phyloP scores from a whole-genome alignment of 2,113 vertebrate genomes.

The Ceyx cyanopectus region DNA sequence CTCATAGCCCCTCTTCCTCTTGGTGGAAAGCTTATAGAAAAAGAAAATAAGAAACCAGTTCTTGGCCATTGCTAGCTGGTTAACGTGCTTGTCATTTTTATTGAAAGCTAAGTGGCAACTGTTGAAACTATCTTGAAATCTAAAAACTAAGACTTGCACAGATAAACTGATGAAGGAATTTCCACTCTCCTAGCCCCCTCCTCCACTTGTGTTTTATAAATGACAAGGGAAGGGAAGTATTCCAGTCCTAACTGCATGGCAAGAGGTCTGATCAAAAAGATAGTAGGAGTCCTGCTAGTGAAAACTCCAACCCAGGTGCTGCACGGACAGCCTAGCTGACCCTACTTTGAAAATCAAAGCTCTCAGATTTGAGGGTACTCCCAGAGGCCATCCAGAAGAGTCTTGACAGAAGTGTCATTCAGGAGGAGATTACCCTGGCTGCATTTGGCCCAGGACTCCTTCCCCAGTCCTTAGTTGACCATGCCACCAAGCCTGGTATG shows the following conservation, averaged over 20 bases:
- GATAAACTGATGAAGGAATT: neutral
- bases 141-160: neutral
- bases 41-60: neutral
- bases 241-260: neutral
- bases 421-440: neutral
- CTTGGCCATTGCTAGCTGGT: neutral
- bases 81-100: neutral
- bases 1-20: neutral
- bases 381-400: neutral
- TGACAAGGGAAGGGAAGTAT: neutral
- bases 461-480: neutral
- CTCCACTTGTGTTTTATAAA: neutral
- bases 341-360: neutral
- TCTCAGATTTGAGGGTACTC: neutral
- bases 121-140: neutral
- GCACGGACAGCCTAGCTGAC: neutral
- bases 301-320: neutral
- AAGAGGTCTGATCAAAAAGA: neutral
- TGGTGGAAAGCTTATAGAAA: neutral
- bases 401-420: neutral
- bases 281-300: neutral
- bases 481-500: neutral
- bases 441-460: neutral
- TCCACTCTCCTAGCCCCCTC: neutral
- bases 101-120: slow-evolving; percentile 27